Evolutionary conservation across 2,888 invertebrate genomes (phyloP).

Genomic region (Drosophila subquinaria): DNA sequence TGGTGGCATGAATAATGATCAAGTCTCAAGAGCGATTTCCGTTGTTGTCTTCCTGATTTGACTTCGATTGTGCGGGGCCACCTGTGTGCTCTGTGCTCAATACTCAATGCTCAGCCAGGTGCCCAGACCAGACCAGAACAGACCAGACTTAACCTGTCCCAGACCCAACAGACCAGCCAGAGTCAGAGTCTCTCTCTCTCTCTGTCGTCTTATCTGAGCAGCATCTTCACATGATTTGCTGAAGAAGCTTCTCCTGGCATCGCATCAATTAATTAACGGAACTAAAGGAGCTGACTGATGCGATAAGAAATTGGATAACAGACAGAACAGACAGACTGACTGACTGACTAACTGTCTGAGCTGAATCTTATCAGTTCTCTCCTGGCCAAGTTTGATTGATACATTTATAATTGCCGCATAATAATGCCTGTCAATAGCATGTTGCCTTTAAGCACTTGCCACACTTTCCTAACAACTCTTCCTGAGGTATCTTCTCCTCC

Average conservation of each 20-base stretch:
- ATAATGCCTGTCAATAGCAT: slow-evolving; percentile 54
- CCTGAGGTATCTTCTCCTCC: neutral
- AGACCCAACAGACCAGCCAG: slow-evolving; percentile 19
- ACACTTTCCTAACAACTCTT: slow-evolving; percentile 52
- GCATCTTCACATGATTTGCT: slow-evolving; percentile 54
- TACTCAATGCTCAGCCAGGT: neutral
- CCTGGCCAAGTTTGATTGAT: slow-evolving; percentile 60
- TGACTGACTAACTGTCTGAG: neutral
- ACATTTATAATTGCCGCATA: slow-evolving; percentile 71
- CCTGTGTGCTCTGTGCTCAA: slow-evolving; percentile 38
- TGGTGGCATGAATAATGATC: slow-evolving; percentile 71
- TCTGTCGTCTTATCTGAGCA: slow-evolving; percentile 16
- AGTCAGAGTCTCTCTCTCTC: slow-evolving; percentile 3
- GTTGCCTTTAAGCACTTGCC: slow-evolving; percentile 63
- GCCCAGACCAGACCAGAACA: slow-evolving; percentile 15
- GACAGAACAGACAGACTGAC: neutral
- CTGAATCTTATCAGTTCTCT: slow-evolving; percentile 6
- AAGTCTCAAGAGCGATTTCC: slow-evolving; percentile 67
- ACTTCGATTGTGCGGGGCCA: slow-evolving; percentile 61
- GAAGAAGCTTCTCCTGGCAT: slow-evolving; percentile 28
- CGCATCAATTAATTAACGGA: slow-evolving; percentile 37
- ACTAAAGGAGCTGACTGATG: slow-evolving; percentile 14
- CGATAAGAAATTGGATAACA: slow-evolving; percentile 6
- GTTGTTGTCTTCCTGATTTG: slow-evolving; percentile 62
- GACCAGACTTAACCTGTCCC: slow-evolving; percentile 15